Conservation (phyloP, 2,113 vertebrate genomes). For the Xiphophorus couchianus region DNA sequence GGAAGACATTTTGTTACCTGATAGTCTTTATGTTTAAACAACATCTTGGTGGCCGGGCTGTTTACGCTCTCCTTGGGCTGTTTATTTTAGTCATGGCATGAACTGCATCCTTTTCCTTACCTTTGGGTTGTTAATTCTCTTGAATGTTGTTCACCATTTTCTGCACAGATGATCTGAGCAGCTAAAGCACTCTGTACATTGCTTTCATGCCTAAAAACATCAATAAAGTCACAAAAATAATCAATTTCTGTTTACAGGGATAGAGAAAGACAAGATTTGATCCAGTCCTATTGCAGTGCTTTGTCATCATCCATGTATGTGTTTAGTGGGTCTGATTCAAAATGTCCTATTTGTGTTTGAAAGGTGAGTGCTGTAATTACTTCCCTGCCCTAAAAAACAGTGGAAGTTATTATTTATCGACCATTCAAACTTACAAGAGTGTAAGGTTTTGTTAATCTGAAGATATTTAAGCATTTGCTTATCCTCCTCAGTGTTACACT, state of each 20-base stretch:
- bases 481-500: conserved; percentile 1
- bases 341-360: neutral
- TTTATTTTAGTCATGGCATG: too few relatives aligned
- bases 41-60: neutral
- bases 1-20: neutral
- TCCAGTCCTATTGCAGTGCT: neutral
- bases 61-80: neutral
- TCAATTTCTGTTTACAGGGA: neutral
- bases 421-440: neutral
- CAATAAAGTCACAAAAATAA: neutral
- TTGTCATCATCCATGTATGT: neutral
- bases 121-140: neutral
- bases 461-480: conserved; percentile 8
- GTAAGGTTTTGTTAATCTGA: neutral
- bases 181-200: neutral
- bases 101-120: too few relatives aligned
- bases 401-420: neutral
- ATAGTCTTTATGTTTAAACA: neutral
- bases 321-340: neutral
- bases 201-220: neutral
- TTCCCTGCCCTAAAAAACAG: neutral
- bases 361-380: neutral
- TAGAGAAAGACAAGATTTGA: too few relatives aligned
- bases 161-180: neutral
- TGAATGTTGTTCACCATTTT: neutral